These are phyloP conservation scores for Meta bourneti DNA, from an alignment of 2,888 invertebrate genomes.

Conservation along the genomic window DNA sequence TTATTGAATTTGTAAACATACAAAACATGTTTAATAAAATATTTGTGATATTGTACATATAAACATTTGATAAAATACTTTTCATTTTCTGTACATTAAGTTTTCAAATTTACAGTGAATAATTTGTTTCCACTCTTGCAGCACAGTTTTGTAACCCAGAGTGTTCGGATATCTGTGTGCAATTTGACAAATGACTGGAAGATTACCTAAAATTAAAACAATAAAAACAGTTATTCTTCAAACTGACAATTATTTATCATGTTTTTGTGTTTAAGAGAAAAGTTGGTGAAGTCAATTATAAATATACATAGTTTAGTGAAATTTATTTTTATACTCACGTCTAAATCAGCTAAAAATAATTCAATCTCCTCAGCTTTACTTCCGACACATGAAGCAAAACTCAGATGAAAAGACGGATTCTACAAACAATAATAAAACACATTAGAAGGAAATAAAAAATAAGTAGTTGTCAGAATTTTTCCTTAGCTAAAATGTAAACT, in stretches of 20 bases:
- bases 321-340: constrained; percentile 38
- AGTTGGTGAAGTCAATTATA: not conserved
- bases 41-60: not conserved
- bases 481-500: no score
- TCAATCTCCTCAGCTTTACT: constrained; percentile 83
- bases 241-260: not conserved
- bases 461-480: no score
- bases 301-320: not conserved
- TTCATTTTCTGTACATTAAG: constrained; percentile 6
- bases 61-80: not conserved
- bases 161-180: not conserved
- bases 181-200: constrained; percentile 52
- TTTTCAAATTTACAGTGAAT: constrained; percentile 44
- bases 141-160: constrained; percentile 43
- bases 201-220: constrained; percentile 47
- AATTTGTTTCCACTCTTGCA: constrained; percentile 70
- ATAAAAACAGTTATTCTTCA: not conserved
- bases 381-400: constrained; percentile 89
- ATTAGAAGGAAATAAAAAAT: not conserved
- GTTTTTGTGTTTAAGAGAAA: not conserved
- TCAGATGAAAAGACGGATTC: constrained; percentile 92
- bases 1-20: no score
- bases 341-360: constrained; percentile 53
- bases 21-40: not conserved
- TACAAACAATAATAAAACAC: constrained; percentile 83